These are phyloP conservation scores for Leuciscus idus DNA, from an alignment of 2,113 vertebrate species.

Conservation along the genomic window DNA sequence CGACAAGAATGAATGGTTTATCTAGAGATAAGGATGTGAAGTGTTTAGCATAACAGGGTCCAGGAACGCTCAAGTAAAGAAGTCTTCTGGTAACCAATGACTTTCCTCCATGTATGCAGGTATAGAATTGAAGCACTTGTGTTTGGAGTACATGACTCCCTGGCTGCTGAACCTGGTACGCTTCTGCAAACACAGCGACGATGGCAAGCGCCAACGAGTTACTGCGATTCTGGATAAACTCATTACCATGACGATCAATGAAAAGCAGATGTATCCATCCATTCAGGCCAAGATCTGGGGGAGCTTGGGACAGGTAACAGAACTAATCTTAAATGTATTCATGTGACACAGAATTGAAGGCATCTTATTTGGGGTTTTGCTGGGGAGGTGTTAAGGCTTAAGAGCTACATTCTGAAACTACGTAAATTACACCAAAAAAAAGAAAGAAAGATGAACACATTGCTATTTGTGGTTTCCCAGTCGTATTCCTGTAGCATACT, in stretches of 20 bases:
- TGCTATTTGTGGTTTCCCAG: background rate
- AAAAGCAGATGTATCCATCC: constrained; percentile 99
- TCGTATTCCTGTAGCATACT: background rate
- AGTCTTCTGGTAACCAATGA: background rate
- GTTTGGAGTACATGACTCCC: constrained; percentile 98
- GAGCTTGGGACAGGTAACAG: constrained; percentile 92
- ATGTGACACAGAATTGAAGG: background rate
- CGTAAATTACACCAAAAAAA: background rate
- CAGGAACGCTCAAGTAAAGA: background rate
- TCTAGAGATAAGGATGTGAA: background rate
- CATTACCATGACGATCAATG: constrained; percentile 98
- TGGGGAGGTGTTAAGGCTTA: background rate
- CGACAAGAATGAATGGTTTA: background rate
- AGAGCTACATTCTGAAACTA: background rate
- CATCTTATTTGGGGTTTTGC: background rate
- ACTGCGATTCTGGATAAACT: constrained; percentile 96
- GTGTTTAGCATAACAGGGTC: background rate
- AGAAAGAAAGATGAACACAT: background rate
- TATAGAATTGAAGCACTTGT: constrained; percentile 96
- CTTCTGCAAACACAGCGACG: constrained; percentile 97
- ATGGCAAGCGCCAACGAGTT: constrained; percentile 93
- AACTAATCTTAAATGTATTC: background rate
- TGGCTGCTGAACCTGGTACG: constrained; percentile 97
- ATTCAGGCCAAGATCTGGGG: constrained; percentile 99
- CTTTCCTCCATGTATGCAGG: constrained; percentile 70